These are phyloP conservation scores for Ecliptopera silaceata DNA, from an alignment of 2,888 invertebrate species.

Conservation along the genomic window DNA sequence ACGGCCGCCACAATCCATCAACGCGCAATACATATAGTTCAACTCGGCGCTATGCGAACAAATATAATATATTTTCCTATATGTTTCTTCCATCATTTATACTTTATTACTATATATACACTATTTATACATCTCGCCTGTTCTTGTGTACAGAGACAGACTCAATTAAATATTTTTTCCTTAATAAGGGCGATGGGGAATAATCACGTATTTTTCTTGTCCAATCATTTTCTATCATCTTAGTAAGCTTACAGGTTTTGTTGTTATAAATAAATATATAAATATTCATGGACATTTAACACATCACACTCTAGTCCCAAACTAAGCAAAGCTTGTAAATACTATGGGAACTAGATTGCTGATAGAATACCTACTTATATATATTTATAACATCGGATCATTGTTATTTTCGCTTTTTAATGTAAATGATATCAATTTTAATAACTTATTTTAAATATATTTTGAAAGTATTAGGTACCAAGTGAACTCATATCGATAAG, in stretches of 20 bases:
- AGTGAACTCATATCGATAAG: too few relatives aligned
- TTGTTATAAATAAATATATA: too few relatives aligned
- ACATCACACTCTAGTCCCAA: too few relatives aligned
- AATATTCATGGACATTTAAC: too few relatives aligned
- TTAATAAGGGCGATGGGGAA: constrained; percentile 55
- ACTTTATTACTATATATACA: constrained; percentile 81
- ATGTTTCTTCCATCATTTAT: constrained; percentile 82
- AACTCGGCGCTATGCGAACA: constrained; percentile 74
- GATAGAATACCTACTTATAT: too few relatives aligned
- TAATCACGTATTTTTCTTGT: constrained; percentile 31
- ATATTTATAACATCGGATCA: too few relatives aligned
- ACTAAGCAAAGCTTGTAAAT: too few relatives aligned
- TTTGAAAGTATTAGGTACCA: too few relatives aligned
- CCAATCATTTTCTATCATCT: constrained; percentile 30
- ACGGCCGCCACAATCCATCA: constrained; percentile 51
- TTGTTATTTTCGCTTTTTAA: too few relatives aligned
- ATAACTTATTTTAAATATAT: too few relatives aligned
- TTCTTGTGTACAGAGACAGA: constrained; percentile 49
- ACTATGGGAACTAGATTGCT: too few relatives aligned
- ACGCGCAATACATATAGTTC: constrained; percentile 74
- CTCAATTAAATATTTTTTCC: constrained; percentile 78
- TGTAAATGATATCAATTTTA: too few relatives aligned
- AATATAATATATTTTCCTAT: constrained; percentile 83
- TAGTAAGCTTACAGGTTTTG: constrained; percentile 7
- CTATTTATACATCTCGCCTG: constrained; percentile 41